Base-by-base conservation (phyloP, 2,888 invertebrate genomes). In the Nephrotoma guestfalica region DNA sequence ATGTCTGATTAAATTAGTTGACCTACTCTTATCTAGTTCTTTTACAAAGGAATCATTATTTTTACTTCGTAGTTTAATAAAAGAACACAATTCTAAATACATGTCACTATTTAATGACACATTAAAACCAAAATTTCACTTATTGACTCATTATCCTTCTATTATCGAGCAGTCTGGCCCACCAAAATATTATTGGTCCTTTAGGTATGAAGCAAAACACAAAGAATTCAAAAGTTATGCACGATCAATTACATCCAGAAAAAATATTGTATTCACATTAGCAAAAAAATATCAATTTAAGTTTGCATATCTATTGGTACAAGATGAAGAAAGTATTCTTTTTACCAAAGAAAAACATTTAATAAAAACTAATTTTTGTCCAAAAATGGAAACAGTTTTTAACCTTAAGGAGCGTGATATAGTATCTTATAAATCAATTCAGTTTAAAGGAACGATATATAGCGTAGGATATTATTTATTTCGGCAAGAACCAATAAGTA, bases 1-100 rank as follows among this genome's bases (percentile, higher is more conserved):
- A 43, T 41, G 83, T 41, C 51, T 87, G 83, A 85, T 85, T 57
- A 15, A 84, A 86, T 87, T 71, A 87, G 83, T 88, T 45, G 41
- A 86, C 18, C 18, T 83, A 40, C 83, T 83, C 4, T 11, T 83
- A 18, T 30, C 83, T 18, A 6, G 6, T 18, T 40, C 6, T 9
- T 83, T 83, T 40, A 83, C 83, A 7, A 11, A 3, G 18, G 18
- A 83, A 18, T 30, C 40, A 6, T 83, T 83, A 40, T 83, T 5
- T 83, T 6, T 40, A 0, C 40, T 83, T 30, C 18, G 40, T 7
- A 83, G 18, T 40, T 83, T 51, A 86, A 86, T 87, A 40, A 15
- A 85, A n/a, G 47, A 86, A 86, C 87, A 86, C 51, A 86, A 87
- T 40, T 30, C 83, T 7, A 40, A 83, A 83, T 83, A 83, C 18